Evolutionary conservation across 1,140 invertebrate genomes (phyloP).

Genomic region (Bombyx mandarina): DNA sequence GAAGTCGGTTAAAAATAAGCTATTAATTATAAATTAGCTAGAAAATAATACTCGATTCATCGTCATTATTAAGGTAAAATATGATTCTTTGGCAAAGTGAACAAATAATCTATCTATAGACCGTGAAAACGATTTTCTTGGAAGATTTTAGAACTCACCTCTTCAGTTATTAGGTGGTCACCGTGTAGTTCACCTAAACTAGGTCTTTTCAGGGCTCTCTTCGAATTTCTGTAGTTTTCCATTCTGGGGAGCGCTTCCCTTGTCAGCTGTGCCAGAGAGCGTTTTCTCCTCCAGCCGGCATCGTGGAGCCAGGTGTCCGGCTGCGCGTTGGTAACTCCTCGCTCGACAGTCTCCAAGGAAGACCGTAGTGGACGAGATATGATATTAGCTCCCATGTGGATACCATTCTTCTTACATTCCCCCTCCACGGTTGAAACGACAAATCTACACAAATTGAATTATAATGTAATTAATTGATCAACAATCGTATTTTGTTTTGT

Average conservation of each 20-base stretch:
- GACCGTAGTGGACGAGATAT: slow-evolving; percentile 46
- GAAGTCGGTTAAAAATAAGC: too few relatives aligned
- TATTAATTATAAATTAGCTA: too few relatives aligned
- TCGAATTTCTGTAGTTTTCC: slow-evolving; percentile 91
- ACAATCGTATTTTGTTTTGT: background rate
- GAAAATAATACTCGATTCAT: too few relatives aligned
- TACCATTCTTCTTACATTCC: slow-evolving; percentile 58
- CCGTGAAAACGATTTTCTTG: too few relatives aligned
- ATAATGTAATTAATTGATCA: background rate
- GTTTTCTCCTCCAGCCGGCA: slow-evolving; percentile 60
- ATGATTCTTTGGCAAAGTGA: too few relatives aligned
- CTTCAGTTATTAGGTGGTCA: slow-evolving; percentile 63
- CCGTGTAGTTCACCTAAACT: slow-evolving; percentile 82
- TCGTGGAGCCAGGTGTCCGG: slow-evolving; percentile 55
- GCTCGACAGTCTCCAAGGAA: slow-evolving; percentile 40
- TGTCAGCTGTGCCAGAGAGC: slow-evolving; percentile 73
- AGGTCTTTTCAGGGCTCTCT: slow-evolving; percentile 78
- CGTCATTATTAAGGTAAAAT: too few relatives aligned
- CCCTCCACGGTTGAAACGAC: slow-evolving; percentile 42
- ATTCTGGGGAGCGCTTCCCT: slow-evolving; percentile 87
- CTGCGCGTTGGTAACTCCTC: slow-evolving; percentile 25
- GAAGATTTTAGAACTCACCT: slow-evolving; percentile 26
- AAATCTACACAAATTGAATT: slow-evolving; percentile 26
- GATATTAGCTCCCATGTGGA: slow-evolving; percentile 57
- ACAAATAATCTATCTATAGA: too few relatives aligned